These are phyloP conservation scores for Molossus alvarezi DNA, from an alignment of 2,797 vertebrate species.

Conservation along the genomic window DNA sequence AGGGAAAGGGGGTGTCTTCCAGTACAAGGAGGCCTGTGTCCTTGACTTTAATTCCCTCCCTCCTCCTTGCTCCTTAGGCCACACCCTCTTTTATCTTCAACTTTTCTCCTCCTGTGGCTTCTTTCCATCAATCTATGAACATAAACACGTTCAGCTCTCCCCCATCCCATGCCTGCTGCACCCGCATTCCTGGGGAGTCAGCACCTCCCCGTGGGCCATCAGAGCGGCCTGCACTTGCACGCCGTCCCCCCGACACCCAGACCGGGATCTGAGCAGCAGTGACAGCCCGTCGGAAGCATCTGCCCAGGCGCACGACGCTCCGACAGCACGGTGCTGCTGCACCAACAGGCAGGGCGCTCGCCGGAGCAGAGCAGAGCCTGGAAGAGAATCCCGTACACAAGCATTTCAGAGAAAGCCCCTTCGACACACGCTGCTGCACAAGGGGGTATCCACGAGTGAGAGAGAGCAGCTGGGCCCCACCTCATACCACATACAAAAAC, in stretches of 20 bases:
- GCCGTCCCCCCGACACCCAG: too few species aligned
- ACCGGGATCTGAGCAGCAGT: too few species aligned
- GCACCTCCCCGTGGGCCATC: too few species aligned
- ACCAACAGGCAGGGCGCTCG: background rate
- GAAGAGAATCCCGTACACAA: background rate
- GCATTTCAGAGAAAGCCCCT: background rate
- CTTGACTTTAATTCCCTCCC: background rate
- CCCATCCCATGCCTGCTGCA: background rate
- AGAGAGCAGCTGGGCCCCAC: background rate
- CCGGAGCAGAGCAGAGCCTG: background rate
- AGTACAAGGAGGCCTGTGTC: background rate
- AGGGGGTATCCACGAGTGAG: background rate
- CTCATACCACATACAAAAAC: background rate
- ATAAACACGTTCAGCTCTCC: background rate
- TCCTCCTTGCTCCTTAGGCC: background rate
- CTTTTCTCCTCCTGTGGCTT: background rate
- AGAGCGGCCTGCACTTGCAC: too few species aligned
- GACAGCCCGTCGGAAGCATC: too few species aligned
- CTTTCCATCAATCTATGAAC: background rate
- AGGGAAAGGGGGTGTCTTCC: background rate
- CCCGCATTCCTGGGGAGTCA: background rate
- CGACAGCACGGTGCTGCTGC: background rate
- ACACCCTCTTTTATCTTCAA: background rate
- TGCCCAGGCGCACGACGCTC: too few species aligned
- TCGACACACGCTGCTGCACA: background rate